phyloP scores from a whole-genome alignment of 2,888 invertebrate species.

The Papilio protenor region DNA sequence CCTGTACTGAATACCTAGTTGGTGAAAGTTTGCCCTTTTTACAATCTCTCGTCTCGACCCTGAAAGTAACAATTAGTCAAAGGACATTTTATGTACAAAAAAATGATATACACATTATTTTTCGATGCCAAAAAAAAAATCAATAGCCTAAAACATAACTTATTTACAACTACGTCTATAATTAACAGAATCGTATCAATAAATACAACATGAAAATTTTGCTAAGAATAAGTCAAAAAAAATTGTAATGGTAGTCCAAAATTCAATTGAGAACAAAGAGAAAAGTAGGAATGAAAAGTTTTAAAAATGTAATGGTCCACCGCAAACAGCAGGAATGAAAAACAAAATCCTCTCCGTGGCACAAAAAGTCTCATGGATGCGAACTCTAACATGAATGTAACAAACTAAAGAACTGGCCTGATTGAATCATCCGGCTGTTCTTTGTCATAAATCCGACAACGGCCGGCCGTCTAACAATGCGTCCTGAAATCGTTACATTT shows the following conservation, averaged over 20 bases:
- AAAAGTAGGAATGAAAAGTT: conserved; percentile 45
- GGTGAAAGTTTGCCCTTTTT: conserved; percentile 71
- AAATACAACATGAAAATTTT: neutral
- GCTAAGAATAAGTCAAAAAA: neutral
- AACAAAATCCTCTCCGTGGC: conserved; percentile 66
- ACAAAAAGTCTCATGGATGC: conserved; percentile 72
- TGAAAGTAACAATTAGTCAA: conserved; percentile 60
- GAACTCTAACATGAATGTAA: conserved; percentile 80
- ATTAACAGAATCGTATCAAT: neutral
- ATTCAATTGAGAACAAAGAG: conserved; percentile 39
- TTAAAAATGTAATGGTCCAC: conserved; percentile 45
- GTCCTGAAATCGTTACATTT: conserved; percentile 84
- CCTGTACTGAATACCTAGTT: conserved; percentile 83
- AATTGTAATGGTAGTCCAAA: neutral
- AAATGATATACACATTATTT: neutral
- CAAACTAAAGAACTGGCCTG: conserved; percentile 82
- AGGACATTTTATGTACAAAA: conserved; percentile 5
- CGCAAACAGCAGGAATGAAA: conserved; percentile 46
- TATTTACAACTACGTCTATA: too few species aligned
- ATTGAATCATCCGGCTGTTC: conserved; percentile 84
- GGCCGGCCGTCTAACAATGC: conserved; percentile 81
- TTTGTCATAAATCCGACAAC: conserved; percentile 84
- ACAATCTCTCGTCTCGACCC: conserved; percentile 52
- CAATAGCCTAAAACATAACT: neutral
- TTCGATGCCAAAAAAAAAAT: neutral